Evolutionary conservation across 2,888 invertebrate species (phyloP).

Genomic region (Dorcus hopei): DNA sequence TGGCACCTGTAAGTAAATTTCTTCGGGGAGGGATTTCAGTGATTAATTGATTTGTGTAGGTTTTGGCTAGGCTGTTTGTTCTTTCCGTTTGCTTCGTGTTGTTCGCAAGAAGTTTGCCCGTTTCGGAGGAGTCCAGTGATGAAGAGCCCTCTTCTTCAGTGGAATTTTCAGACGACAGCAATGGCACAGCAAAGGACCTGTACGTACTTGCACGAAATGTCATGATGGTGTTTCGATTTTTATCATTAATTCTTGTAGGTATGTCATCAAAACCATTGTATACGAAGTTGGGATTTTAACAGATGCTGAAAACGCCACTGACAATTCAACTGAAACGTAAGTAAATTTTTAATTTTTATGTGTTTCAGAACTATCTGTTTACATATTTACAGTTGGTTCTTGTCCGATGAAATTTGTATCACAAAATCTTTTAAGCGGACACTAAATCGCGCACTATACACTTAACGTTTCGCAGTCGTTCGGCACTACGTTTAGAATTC

Average conservation of each 20-base stretch:
- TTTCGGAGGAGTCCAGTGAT: background rate
- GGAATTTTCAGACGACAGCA: background rate
- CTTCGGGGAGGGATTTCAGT: background rate
- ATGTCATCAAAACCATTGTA: constrained; percentile 57
- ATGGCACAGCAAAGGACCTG: constrained; percentile 15
- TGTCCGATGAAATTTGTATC: too few species aligned
- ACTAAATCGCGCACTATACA: too few species aligned
- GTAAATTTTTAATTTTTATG: constrained; percentile 15
- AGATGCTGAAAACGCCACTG: constrained; percentile 48
- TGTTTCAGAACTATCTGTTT: too few species aligned
- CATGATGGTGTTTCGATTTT: background rate
- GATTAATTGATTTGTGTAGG: constrained; percentile 5
- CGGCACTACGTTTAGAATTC: too few species aligned
- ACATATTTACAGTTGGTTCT: too few species aligned
- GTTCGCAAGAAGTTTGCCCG: background rate
- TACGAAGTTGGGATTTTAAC: constrained; percentile 62
- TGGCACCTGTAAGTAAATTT: background rate
- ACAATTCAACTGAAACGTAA: constrained; percentile 45
- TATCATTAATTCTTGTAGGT: constrained; percentile 41
- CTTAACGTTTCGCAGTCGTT: too few species aligned
- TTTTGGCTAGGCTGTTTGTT: constrained; percentile 2
- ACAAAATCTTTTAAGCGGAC: too few species aligned
- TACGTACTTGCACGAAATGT: constrained; percentile 2
- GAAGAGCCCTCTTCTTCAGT: background rate
- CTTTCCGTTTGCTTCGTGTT: background rate